Base-by-base conservation (phyloP, 2,113 vertebrate genomes). In the Mugil cephalus region DNA sequence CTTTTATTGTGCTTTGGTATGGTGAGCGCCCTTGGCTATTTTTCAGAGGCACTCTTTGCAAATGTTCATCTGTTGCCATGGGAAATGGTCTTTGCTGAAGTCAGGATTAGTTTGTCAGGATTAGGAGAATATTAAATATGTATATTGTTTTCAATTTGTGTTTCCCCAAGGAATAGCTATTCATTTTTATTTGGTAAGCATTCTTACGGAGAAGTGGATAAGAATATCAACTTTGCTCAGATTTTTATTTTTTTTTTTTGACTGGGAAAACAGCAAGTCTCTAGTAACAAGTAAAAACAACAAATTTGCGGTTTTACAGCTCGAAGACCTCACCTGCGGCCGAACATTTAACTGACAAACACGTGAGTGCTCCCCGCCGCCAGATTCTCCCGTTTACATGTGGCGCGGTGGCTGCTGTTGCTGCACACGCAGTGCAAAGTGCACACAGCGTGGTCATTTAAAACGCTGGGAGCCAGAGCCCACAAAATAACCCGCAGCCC, bases 1-100 rank as follows among this genome's bases (percentile, higher is more conserved):
- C 59, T 82, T 80, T 84, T 67, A 65, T 74, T 67, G 52, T 39
- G 46, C 13, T 24, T 68, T 52, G 52, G 42, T 62, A 39, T 12
- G 39, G 35, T 63, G 34, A 46, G 9, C 14, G 67, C 42, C 55
- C 50, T 69, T 78, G 65, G 62, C 42, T 60, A 30, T 76, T 70
- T 75, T 47, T 79, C 46, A 53, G 53, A 53, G 54, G 18, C 24
- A 64, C 13, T 68, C 30, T 6, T 43, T 58, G 21, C 30, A 72
- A 58, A 77, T 43, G 4, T 30, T 30, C 24, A 30, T 30, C 24
- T 30, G 24, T 30, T 30, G 24, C 43, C 18, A 54, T 65, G 30
- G 52, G 53, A 66, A 48, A 58, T 11, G 2, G 6, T 51, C n/a
- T 85, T 42, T 46, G 30, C 53, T 66, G 24, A 58, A 14, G 0